Evolutionary conservation across 2,113 vertebrate species (phyloP).

Genomic region (Albula glossodonta): DNA sequence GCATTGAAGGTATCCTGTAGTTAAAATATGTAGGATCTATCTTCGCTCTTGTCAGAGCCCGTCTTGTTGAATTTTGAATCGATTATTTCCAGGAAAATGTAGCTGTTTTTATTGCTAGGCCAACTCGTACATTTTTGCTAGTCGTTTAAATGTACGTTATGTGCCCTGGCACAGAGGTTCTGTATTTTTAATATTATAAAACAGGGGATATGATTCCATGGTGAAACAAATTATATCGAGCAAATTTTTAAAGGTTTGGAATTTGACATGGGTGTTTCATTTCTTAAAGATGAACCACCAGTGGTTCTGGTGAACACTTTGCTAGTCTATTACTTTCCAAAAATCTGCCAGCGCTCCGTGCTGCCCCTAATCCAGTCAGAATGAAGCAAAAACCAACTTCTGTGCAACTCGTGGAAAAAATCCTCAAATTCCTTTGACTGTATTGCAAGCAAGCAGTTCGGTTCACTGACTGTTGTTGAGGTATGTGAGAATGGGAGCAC

Average conservation of each 20-base stretch:
- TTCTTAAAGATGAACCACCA: too few species aligned
- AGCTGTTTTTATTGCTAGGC: neutral
- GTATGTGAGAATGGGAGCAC: conserved; percentile 38
- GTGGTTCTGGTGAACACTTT: too few species aligned
- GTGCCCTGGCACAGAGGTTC: neutral
- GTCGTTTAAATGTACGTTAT: neutral
- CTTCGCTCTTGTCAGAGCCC: too few species aligned
- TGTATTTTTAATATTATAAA: too few species aligned
- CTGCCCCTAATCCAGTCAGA: conserved; percentile 4
- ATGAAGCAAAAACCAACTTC: neutral
- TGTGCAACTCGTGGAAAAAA: neutral
- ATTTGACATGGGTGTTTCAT: too few species aligned
- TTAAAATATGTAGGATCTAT: neutral
- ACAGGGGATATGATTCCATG: too few species aligned
- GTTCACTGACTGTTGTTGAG: conserved; percentile 31
- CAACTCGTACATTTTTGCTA: neutral
- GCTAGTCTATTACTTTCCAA: too few species aligned
- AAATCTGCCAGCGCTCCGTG: too few species aligned
- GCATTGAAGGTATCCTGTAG: neutral
- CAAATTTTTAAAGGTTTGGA: too few species aligned
- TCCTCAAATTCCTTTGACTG: conserved; percentile 19
- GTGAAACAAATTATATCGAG: too few species aligned
- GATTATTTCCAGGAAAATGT: neutral
- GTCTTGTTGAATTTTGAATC: neutral
- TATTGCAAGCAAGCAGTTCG: conserved; percentile 29